phyloP scores from a whole-genome alignment of 2,888 invertebrate genomes.

The Lampropteryx suffumata region DNA sequence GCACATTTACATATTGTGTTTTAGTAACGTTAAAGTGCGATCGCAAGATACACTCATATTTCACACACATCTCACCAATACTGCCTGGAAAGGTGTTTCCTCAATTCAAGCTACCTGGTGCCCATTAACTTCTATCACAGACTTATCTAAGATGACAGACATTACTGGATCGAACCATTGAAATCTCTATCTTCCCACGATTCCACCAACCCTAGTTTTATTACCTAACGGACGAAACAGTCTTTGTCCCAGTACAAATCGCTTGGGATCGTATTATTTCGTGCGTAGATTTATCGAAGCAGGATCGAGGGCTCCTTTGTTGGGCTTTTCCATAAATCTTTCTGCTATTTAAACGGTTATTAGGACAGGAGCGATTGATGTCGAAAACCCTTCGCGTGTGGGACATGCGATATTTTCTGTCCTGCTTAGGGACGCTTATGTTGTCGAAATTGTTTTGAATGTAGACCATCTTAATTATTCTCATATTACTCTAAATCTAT shows the following conservation, averaged over 20 bases:
- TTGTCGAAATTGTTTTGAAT: not conserved
- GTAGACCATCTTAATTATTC: too few relatives aligned
- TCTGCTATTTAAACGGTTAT: constrained; percentile 78
- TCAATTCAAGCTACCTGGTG: not conserved
- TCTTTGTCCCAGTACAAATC: constrained; percentile 75
- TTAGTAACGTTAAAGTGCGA: too few relatives aligned
- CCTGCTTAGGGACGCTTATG: constrained; percentile 18
- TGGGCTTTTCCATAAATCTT: constrained; percentile 77
- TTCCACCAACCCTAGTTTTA: constrained; percentile 57
- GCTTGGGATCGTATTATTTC: constrained; percentile 76
- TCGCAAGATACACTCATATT: too few relatives aligned
- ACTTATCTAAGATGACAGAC: constrained; percentile 5
- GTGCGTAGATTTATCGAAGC: constrained; percentile 77
- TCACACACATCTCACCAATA: too few relatives aligned
- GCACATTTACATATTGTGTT: too few relatives aligned
- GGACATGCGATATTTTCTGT: constrained; percentile 45
- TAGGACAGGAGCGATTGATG: constrained; percentile 75
- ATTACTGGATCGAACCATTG: constrained; percentile 4
- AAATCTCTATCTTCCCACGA: constrained; percentile 9
- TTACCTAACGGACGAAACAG: constrained; percentile 59
- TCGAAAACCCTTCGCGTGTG: constrained; percentile 53
- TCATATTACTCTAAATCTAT: too few relatives aligned
- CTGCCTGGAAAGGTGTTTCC: too few relatives aligned
- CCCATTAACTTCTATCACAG: not conserved
- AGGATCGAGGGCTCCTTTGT: constrained; percentile 73